Evolutionary conservation across 2,113 vertebrate species (phyloP).

Genomic region (Pholis gunnellus): DNA sequence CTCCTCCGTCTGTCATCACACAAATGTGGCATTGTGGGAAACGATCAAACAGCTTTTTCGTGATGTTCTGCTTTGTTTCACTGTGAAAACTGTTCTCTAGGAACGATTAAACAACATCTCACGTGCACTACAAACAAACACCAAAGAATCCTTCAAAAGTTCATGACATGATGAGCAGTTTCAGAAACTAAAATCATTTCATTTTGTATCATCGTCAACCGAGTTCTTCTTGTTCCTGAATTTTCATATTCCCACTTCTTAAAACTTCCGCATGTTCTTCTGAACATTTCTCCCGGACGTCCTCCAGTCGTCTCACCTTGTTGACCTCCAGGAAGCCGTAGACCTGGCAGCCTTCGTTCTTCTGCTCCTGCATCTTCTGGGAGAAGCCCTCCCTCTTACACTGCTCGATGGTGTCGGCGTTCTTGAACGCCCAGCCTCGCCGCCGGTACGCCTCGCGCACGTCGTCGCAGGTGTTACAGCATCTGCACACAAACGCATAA

Average conservation of each 20-base stretch:
- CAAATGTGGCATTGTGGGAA: neutral
- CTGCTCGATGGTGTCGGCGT: constrained; percentile 95
- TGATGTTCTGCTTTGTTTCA: neutral
- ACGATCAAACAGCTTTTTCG: no score
- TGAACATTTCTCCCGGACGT: neutral
- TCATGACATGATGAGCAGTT: no score
- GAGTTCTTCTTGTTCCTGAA: neutral
- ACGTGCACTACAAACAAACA: neutral
- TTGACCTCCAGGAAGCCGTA: constrained; percentile 98
- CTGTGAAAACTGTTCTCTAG: no score
- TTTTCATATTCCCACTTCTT: neutral
- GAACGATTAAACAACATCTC: no score
- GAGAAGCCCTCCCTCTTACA: constrained; percentile 97
- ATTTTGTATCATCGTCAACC: no score
- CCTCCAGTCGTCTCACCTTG: constrained; percentile 83
- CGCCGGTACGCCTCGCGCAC: constrained; percentile 96
- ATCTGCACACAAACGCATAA: constrained; percentile 80
- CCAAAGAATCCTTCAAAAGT: no score
- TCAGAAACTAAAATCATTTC: neutral
- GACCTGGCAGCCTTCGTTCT: constrained; percentile 97
- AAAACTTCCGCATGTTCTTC: neutral
- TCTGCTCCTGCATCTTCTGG: constrained; percentile 99
- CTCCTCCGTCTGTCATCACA: no score
- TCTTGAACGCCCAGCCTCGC: constrained; percentile 98
- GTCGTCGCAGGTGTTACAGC: constrained; percentile 98